Conservation (phyloP, 2,113 vertebrate species). For the Galbula dea region DNA sequence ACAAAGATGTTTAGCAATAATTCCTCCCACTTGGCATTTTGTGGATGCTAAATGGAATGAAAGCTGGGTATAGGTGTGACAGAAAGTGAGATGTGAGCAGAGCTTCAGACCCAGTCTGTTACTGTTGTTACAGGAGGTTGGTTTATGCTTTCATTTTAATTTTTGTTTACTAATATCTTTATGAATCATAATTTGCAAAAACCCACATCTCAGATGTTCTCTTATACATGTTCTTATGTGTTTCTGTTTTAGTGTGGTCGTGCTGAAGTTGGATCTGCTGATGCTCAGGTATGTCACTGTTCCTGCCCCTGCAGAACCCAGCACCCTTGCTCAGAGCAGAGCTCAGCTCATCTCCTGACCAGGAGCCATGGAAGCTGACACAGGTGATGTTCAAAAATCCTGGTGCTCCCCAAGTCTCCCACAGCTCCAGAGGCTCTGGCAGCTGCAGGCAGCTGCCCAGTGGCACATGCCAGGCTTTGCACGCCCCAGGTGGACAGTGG, state of each 20-base stretch:
- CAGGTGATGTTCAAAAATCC: background rate
- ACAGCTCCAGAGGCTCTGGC: fast-evolving
- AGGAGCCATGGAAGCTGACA: fast-evolving
- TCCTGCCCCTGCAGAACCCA: background rate
- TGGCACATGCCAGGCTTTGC: background rate
- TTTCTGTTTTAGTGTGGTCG: background rate
- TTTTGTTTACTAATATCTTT: background rate
- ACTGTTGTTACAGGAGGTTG: background rate
- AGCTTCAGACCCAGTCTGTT: background rate
- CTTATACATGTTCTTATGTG: background rate
- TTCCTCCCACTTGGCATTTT: background rate
- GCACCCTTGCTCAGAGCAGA: background rate
- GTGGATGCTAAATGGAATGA: background rate
- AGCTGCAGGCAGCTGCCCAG: background rate
- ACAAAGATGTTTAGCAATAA: background rate
- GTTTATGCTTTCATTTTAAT: background rate
- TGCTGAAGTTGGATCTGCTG: background rate
- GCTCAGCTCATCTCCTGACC: background rate
- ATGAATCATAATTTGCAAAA: background rate
- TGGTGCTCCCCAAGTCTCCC: fast-evolving
- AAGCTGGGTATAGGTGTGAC: background rate
- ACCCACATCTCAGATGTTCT: too few relatives aligned
- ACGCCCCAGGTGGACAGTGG: background rate
- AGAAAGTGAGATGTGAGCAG: background rate
- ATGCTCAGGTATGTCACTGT: too few relatives aligned